Base-by-base conservation (phyloP, 1,140 invertebrate genomes). In the Ceratina calcarata region DNA sequence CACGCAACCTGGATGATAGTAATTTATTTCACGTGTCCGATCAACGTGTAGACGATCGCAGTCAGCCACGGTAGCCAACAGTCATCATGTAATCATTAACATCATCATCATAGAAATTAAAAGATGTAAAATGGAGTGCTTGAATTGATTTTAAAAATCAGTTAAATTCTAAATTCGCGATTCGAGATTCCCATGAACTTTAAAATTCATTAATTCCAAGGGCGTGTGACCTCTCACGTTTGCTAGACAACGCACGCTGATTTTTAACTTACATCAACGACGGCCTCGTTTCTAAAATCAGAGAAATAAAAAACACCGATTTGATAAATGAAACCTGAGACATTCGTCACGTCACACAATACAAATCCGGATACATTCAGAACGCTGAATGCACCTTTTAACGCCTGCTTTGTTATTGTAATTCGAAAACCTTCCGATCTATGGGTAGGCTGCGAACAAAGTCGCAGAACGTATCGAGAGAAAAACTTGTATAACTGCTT, bases 401-500 rank as follows among this genome's bases (percentile, higher is more conserved):
- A 58, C 55, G 32, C 69, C 55, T 45, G 66, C 66, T 68, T 68
- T 68, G 66, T 68, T 68, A 68, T 68, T 68, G 49, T 68, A 68
- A 68, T 53, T 51, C 49, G 3, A 37, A 53, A 27, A 20, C 51
- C 18, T 64, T 32, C 20, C n/a, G 53, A 70, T 68, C 22, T 15
- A 3, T 57, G 51, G 58, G 20, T 60, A 60, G 0, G 4, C 27
- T 32, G 27, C 27, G 2, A 4, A 4, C 27, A 32, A 32, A 32
- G 27, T 32, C 27, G 27, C 27, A 32, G 27, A 32, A 32, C 27
- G 4, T 32, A 32, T 32, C 27, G 2, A 24, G 4, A 55, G n/a
- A 20, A 55, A 55, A 69, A 22, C 8, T 62, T 60, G n/a, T 8
- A 60, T 13, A n/a, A 18, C 55, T 18, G 13, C 8, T 60, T 20